A percentile compares a stretch with the other conserved stretches of the same genome.
phyloP scores from a whole-genome alignment of 1,140 invertebrate species.

The Acromyrmex charruanus region DNA sequence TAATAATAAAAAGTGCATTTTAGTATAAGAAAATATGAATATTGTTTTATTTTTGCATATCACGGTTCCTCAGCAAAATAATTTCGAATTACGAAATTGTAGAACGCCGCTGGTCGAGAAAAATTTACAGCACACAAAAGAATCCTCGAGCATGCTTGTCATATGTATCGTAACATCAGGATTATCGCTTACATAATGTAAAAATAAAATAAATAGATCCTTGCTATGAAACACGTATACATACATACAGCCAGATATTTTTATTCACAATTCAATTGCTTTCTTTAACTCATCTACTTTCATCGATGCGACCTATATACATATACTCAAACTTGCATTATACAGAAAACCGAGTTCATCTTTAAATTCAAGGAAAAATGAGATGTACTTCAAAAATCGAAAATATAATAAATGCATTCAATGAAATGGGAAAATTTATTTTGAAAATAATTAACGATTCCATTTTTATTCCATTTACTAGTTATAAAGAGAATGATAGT shows the following conservation, averaged over 20 bases:
- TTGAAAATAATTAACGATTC: constrained; percentile 6
- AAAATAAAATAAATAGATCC: constrained; percentile 29
- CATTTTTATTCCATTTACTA: constrained; percentile 13
- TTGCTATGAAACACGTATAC: not conserved
- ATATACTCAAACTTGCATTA: constrained; percentile 36
- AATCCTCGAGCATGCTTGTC: constrained; percentile 25
- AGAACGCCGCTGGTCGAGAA: not conserved
- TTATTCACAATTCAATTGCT: constrained; percentile 43
- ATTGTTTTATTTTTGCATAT: not conserved
- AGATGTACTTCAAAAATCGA: not conserved
- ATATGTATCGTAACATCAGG: not conserved
- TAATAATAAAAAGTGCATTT: not conserved
- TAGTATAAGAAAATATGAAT: not conserved
- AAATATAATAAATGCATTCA: constrained; percentile 17
- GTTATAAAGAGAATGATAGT: not conserved
- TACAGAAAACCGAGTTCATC: constrained; percentile 33
- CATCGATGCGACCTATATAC: constrained; percentile 50
- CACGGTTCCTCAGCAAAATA: not conserved
- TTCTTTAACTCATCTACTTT: constrained; percentile 54
- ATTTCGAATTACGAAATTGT: constrained; percentile 32
- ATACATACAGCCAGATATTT: not conserved
- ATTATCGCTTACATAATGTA: constrained; percentile 34
- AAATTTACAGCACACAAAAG: constrained; percentile 14
- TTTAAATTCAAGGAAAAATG: constrained; percentile 55
- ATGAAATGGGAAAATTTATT: constrained; percentile 7